Evolutionary conservation across 1,140 invertebrate genomes (phyloP).

Genomic region (Nixonia krombeini): DNA sequence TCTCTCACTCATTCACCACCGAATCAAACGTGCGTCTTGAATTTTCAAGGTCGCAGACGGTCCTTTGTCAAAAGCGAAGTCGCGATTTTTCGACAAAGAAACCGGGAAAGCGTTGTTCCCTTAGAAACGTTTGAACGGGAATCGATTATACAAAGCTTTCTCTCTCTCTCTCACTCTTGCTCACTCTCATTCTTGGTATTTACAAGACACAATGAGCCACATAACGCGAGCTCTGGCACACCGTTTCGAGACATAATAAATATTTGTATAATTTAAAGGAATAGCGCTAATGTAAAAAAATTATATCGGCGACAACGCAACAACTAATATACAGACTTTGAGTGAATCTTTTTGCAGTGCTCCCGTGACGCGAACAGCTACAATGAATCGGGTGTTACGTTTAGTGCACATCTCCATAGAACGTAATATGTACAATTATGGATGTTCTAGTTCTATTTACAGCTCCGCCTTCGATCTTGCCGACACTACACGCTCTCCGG

Average conservation of each 20-base stretch:
- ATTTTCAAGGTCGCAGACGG: not conserved
- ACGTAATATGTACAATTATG: conserved; percentile 6
- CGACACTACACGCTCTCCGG: conserved; percentile 2
- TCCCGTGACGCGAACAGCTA: not conserved
- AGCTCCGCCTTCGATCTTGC: not conserved
- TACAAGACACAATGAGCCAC: no score
- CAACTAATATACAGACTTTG: conserved; percentile 4
- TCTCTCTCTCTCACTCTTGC: no score
- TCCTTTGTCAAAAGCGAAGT: not conserved
- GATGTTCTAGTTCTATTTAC: conserved; percentile 9
- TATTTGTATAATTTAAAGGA: not conserved
- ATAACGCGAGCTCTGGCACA: not conserved
- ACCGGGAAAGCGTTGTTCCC: not conserved
- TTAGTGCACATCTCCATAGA: not conserved
- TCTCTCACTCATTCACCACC: not conserved
- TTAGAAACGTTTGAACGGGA: no score
- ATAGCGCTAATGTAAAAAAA: not conserved
- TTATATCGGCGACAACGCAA: not conserved
- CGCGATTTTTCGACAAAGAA: not conserved
- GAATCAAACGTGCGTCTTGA: not conserved
- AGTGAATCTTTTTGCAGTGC: conserved; percentile 5
- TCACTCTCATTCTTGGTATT: no score
- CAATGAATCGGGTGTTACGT: not conserved
- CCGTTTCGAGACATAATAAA: not conserved
- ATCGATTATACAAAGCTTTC: no score